phyloP scores from a whole-genome alignment of 2,113 vertebrate genomes.

The Xyrauchen texanus region DNA sequence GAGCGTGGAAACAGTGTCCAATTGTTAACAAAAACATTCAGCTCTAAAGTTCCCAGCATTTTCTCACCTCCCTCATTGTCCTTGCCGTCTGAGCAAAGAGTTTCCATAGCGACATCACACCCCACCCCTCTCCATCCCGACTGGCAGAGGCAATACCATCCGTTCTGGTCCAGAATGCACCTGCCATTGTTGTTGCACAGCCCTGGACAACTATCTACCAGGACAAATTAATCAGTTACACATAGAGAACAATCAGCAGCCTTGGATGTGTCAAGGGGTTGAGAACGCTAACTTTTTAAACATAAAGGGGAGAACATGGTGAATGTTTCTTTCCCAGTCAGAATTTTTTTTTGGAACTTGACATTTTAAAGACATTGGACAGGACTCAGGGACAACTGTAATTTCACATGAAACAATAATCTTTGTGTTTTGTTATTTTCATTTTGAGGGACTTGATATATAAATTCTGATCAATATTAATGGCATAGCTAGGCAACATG shows the following conservation, averaged over 20 bases:
- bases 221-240: conserved; percentile 68
- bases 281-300: conserved; percentile 36
- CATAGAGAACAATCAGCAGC: conserved; percentile 35
- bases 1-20: no score
- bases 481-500: no score
- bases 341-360: conserved; percentile 27
- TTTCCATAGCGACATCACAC: conserved; percentile 96
- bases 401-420: conserved; percentile 88
- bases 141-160: conserved; percentile 98
- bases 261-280: conserved; percentile 56
- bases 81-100: conserved; percentile 93
- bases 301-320: conserved; percentile 30
- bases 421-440: no score
- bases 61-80: conserved; percentile 97
- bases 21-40: background rate
- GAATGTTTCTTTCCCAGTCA: conserved; percentile 9
- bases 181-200: conserved; percentile 97
- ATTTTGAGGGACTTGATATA: no score
- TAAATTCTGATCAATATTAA: no score
- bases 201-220: conserved; percentile 94
- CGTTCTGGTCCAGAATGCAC: conserved; percentile 94
- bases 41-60: background rate
- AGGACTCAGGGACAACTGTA: conserved; percentile 85
- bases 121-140: conserved; percentile 96
- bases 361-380: conserved; percentile 82